phyloP scores from a whole-genome alignment of 2,888 invertebrate species.

The Argyresthia goedartella region DNA sequence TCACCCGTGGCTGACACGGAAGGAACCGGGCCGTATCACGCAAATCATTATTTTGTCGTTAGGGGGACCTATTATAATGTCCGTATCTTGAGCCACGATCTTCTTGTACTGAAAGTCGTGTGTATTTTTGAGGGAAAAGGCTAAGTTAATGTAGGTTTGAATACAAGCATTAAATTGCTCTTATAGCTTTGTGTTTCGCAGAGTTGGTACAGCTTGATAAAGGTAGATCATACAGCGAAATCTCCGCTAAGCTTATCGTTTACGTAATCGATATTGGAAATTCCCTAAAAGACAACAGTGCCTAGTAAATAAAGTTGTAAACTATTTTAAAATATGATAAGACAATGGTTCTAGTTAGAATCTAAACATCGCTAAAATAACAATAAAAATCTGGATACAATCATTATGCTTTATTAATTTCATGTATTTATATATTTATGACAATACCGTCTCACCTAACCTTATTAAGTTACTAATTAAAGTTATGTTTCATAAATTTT shows the following conservation, averaged over 20 bases:
- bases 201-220: too few relatives aligned
- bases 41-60: conserved; percentile 69
- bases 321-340: too few relatives aligned
- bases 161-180: background rate
- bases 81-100: conserved; percentile 36
- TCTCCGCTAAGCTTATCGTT: too few relatives aligned
- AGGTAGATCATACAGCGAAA: too few relatives aligned
- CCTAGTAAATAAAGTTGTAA: too few relatives aligned
- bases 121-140: background rate
- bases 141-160: background rate
- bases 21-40: conserved; percentile 55
- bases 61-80: conserved; percentile 49
- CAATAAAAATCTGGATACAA: conserved; percentile 43
- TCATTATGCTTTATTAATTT: conserved; percentile 73
- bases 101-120: conserved; percentile 23
- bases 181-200: background rate
- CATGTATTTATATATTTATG: conserved; percentile 74
- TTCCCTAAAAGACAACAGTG: too few relatives aligned
- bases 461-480: conserved; percentile 70
- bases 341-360: too few relatives aligned
- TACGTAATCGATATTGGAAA: too few relatives aligned
- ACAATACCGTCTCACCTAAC: conserved; percentile 73
- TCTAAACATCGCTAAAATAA: background rate
- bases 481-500: conserved; percentile 68
- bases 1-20: conserved; percentile 65